These are phyloP conservation scores for Ibycter americanus DNA, from an alignment of 2,797 vertebrate species.

Conservation along the genomic window DNA sequence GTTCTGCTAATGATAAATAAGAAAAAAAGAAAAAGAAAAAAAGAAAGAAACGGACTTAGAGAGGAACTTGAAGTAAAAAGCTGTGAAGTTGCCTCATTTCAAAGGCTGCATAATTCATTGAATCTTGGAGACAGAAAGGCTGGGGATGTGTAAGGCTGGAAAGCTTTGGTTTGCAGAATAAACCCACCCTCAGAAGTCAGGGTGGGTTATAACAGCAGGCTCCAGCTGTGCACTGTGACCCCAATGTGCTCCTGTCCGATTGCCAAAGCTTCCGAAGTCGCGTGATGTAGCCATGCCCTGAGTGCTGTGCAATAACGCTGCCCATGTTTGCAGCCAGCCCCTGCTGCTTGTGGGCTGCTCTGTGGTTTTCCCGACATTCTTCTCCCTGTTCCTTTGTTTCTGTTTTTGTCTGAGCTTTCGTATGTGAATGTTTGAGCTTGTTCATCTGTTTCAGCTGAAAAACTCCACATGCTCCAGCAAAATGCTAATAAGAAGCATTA, in stretches of 20 bases:
- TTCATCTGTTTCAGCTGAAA: conserved; percentile 45
- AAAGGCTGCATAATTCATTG: not conserved
- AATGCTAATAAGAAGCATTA: conserved; percentile 58
- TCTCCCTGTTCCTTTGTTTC: not conserved
- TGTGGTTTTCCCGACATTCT: not conserved
- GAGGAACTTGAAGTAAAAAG: not conserved
- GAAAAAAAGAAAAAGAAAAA: no score
- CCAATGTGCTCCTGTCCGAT: not conserved
- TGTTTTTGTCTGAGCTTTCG: not conserved
- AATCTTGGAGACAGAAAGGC: not conserved
- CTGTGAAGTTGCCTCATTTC: not conserved
- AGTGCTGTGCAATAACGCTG: accelerated
- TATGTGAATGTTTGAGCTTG: not conserved
- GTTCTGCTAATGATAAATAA: not conserved
- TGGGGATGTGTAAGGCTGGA: not conserved
- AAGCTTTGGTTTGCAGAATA: not conserved
- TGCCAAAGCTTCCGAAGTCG: no score
- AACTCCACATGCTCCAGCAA: conserved; percentile 20
- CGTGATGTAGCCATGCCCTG: accelerated
- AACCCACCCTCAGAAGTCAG: not conserved
- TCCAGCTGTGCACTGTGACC: not conserved
- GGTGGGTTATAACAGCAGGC: not conserved
- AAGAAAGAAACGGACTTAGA: not conserved
- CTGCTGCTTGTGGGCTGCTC: not conserved
- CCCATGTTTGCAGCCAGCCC: not conserved